Evolutionary conservation across 2,888 invertebrate genomes (phyloP).

Genomic region (Lomographa bimaculata): DNA sequence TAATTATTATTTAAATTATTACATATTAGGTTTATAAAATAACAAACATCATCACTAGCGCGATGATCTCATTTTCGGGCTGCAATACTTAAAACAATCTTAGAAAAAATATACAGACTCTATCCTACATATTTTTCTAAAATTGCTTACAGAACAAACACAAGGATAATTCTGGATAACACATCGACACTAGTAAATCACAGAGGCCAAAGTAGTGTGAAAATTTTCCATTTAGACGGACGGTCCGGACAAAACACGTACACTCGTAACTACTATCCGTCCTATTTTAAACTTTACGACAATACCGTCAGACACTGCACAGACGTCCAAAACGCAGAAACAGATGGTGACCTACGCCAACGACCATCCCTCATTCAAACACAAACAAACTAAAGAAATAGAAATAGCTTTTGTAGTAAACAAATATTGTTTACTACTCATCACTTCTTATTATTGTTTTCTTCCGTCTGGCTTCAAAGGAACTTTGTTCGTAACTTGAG

Average conservation of each 20-base stretch:
- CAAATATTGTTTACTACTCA: constrained; percentile 52
- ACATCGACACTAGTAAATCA: too few relatives aligned
- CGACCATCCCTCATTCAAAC: constrained; percentile 20
- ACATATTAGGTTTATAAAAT: too few relatives aligned
- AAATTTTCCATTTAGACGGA: too few relatives aligned
- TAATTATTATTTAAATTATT: too few relatives aligned
- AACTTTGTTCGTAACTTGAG: constrained; percentile 13
- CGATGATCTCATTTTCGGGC: too few relatives aligned
- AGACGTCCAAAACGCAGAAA: constrained; percentile 25
- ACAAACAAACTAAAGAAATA: constrained; percentile 30
- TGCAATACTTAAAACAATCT: too few relatives aligned
- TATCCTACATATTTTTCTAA: too few relatives aligned
- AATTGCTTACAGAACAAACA: too few relatives aligned
- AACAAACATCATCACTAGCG: too few relatives aligned
- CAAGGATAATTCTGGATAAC: too few relatives aligned
- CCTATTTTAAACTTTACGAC: constrained; percentile 32
- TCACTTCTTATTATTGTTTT: constrained; percentile 28
- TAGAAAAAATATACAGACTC: too few relatives aligned
- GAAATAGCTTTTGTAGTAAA: constrained; percentile 58
- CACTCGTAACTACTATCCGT: neutral
- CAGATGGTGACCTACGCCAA: constrained; percentile 36
- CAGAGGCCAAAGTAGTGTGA: too few relatives aligned
- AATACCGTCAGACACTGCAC: constrained; percentile 31
- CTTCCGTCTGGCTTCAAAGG: constrained; percentile 26
- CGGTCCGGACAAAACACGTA: neutral